phyloP scores from a whole-genome alignment of 2,888 invertebrate species.

The Rotaria magnacalcarata region DNA sequence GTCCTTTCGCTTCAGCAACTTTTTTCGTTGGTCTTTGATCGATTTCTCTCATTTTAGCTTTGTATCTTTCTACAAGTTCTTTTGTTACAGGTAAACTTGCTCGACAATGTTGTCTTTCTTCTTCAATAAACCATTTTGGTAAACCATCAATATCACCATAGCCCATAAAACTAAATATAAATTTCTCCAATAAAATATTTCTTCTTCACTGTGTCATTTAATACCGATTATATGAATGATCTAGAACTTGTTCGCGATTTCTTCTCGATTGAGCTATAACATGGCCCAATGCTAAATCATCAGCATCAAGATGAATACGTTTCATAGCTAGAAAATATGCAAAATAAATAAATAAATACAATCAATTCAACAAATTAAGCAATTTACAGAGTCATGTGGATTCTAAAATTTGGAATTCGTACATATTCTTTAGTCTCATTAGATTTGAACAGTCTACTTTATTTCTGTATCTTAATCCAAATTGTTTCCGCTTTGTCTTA shows the following conservation, averaged over 20 bases:
- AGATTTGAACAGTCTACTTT: too few relatives aligned
- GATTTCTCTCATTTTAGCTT: conserved; percentile 70
- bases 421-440: too few relatives aligned
- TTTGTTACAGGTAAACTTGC: conserved; percentile 78
- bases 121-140: conserved; percentile 90
- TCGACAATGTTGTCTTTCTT: conserved; percentile 83
- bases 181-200: background rate
- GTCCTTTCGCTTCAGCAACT: conserved; percentile 90
- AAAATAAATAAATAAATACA: background rate
- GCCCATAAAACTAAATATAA: conserved; percentile 68
- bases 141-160: conserved; percentile 73
- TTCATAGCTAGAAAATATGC: background rate
- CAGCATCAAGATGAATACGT: conserved; percentile 65
- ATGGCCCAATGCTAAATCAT: conserved; percentile 85
- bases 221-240: conserved; percentile 80
- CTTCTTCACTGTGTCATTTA: conserved; percentile 21
- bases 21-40: conserved; percentile 94
- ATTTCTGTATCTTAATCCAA: too few relatives aligned
- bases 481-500: too few relatives aligned
- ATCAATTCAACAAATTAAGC: too few relatives aligned
- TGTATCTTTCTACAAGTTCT: conserved; percentile 68
- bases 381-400: too few relatives aligned
- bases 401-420: too few relatives aligned
- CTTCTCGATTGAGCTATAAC: conserved; percentile 84
- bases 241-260: conserved; percentile 79